phyloP scores from a whole-genome alignment of 2,888 invertebrate species.

The Rhagophthalmus giganteus region DNA sequence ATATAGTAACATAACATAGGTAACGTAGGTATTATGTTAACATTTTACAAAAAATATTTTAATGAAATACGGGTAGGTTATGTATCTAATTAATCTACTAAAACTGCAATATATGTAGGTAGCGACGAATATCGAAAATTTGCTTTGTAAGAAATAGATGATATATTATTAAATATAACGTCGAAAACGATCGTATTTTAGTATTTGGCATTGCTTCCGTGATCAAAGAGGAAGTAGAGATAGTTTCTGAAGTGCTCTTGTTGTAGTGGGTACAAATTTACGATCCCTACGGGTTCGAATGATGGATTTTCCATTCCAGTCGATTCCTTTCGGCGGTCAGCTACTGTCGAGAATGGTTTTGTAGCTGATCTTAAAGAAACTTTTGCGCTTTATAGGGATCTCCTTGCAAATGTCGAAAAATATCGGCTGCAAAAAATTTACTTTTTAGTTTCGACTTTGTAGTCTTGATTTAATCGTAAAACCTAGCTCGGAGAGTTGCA shows the following conservation, averaged over 20 bases:
- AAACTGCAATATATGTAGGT: not conserved
- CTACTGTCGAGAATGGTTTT: slow-evolving; percentile 6
- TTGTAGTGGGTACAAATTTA: slow-evolving; percentile 24
- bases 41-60: too few relatives aligned
- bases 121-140: too few relatives aligned
- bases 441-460: not conserved
- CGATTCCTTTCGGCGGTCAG: slow-evolving; percentile 12
- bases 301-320: slow-evolving; percentile 21
- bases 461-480: not conserved
- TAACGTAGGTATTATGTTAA: too few relatives aligned
- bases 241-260: slow-evolving; percentile 20
- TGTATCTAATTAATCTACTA: too few relatives aligned
- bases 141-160: slow-evolving; percentile 12
- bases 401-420: slow-evolving; percentile 1
- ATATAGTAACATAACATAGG: too few relatives aligned
- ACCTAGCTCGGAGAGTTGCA: not conserved
- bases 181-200: slow-evolving; percentile 14
- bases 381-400: slow-evolving; percentile 6
- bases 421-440: not conserved
- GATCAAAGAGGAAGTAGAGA: slow-evolving; percentile 18
- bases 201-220: slow-evolving; percentile 9
- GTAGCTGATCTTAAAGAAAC: slow-evolving; percentile 8
- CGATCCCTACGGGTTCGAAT: slow-evolving; percentile 21
- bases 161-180: slow-evolving; percentile 9
- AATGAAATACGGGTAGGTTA: too few relatives aligned